Evolutionary conservation across 2,888 invertebrate genomes (phyloP).

Genomic region (Calephelis perditalis): DNA sequence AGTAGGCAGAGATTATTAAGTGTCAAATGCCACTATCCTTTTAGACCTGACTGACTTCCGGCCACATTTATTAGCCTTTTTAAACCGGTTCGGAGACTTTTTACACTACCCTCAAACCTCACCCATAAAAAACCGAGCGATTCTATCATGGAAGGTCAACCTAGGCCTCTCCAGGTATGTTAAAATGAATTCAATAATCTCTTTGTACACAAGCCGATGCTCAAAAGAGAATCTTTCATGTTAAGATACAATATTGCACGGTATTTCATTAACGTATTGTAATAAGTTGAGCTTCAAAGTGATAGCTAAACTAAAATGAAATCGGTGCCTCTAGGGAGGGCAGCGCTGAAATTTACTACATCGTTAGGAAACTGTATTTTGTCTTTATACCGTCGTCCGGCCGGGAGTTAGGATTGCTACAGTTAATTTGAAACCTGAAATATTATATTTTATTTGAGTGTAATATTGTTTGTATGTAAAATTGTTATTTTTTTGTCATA

Average conservation of each 20-base stretch:
- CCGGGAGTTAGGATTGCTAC: slow-evolving; percentile 7
- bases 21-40: too few relatives aligned
- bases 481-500: not conserved
- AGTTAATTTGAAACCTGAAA: slow-evolving; percentile 7
- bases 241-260: slow-evolving; percentile 3
- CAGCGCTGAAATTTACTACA: slow-evolving; percentile 6
- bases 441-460: not conserved
- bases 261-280: slow-evolving; percentile 8
- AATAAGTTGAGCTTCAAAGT: slow-evolving; percentile 10
- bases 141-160: too few relatives aligned
- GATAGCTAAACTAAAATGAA: slow-evolving; percentile 10
- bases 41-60: too few relatives aligned
- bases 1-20: too few relatives aligned
- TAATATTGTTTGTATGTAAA: not conserved
- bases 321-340: slow-evolving; percentile 9
- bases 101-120: too few relatives aligned
- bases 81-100: too few relatives aligned
- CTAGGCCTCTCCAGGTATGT: too few relatives aligned
- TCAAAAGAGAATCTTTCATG: not conserved
- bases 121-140: too few relatives aligned
- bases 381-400: slow-evolving; percentile 10
- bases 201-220: not conserved
- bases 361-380: slow-evolving; percentile 10
- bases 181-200: not conserved
- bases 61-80: too few relatives aligned